phyloP scores from a whole-genome alignment of 2,888 invertebrate species.

The Ganaspis brasiliensis region DNA sequence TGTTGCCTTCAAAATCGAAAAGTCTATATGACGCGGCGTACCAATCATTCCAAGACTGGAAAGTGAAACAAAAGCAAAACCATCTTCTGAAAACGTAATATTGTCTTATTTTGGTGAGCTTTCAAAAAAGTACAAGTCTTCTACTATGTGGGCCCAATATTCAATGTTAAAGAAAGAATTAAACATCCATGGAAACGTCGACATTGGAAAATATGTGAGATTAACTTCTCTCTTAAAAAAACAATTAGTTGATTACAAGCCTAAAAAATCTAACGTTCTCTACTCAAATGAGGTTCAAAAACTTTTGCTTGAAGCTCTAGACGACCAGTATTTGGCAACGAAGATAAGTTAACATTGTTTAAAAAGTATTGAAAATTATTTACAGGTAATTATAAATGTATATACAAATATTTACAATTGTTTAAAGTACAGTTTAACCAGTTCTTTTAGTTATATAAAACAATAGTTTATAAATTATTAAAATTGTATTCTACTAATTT shows the following conservation, averaged over 20 bases:
- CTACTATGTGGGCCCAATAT: slow-evolving; percentile 1
- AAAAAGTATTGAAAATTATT: neutral
- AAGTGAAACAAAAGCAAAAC: no score
- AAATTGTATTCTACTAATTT: no score
- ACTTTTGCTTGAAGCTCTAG: neutral
- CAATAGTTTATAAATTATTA: neutral
- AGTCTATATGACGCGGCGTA: no score
- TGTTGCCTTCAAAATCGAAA: no score
- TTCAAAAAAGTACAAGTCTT: neutral
- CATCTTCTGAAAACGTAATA: neutral
- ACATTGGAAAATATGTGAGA: no score
- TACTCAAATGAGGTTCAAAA: neutral
- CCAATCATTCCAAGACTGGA: no score
- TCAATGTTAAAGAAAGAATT: neutral
- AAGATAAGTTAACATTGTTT: neutral
- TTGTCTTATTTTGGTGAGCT: neutral
- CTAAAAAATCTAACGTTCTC: neutral
- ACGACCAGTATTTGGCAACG: neutral
- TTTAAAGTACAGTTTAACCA: no score
- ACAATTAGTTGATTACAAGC: neutral
- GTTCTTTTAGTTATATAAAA: neutral
- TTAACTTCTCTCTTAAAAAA: neutral
- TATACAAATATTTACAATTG: neutral
- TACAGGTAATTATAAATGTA: no score
- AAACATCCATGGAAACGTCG: neutral